These are phyloP conservation scores for Eidolon dupreanum DNA, from an alignment of 2,797 vertebrate species.

Conservation along the genomic window DNA sequence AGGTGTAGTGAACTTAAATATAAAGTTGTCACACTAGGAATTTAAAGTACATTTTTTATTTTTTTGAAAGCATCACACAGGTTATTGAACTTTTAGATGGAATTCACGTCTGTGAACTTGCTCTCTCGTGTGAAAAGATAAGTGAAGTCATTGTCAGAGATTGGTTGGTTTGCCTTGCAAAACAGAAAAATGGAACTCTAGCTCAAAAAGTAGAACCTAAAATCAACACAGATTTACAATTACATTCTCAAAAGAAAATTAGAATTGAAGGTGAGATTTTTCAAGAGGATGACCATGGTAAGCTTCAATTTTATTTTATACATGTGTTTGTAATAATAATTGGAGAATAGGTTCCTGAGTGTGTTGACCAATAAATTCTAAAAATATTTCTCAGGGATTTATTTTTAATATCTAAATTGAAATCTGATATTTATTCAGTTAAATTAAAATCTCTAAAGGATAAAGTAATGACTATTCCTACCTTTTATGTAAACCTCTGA, in stretches of 20 bases:
- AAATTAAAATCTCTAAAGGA: slow-evolving; percentile 25
- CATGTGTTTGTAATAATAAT: slow-evolving; percentile 32
- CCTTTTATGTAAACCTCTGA: slow-evolving; percentile 37
- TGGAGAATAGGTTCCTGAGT: not conserved
- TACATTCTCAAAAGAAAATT: slow-evolving; percentile 52
- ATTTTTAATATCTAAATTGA: not conserved
- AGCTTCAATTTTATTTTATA: slow-evolving; percentile 61
- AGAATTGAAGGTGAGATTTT: slow-evolving; percentile 77
- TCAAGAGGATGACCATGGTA: slow-evolving; percentile 71
- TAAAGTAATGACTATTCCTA: slow-evolving; percentile 47
- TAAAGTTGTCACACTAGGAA: slow-evolving; percentile 43
- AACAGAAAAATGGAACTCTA: slow-evolving; percentile 87
- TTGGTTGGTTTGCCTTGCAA: slow-evolving; percentile 91
- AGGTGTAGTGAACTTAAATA: slow-evolving; percentile 14
- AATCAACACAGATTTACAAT: slow-evolving; percentile 61
- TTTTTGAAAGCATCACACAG: slow-evolving; percentile 92
- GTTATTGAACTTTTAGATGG: slow-evolving; percentile 92
- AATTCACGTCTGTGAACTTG: slow-evolving; percentile 86
- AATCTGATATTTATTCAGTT: slow-evolving; percentile 32
- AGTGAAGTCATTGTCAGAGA: slow-evolving; percentile 90
- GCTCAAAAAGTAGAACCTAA: slow-evolving; percentile 80
- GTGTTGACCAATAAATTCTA: not conserved
- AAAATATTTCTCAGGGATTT: not conserved
- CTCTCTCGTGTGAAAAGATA: slow-evolving; percentile 91
- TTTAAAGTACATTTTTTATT: slow-evolving; percentile 69